Evolutionary conservation across 2,797 vertebrate species (phyloP).

Genomic region (Adelosebastes latens): DNA sequence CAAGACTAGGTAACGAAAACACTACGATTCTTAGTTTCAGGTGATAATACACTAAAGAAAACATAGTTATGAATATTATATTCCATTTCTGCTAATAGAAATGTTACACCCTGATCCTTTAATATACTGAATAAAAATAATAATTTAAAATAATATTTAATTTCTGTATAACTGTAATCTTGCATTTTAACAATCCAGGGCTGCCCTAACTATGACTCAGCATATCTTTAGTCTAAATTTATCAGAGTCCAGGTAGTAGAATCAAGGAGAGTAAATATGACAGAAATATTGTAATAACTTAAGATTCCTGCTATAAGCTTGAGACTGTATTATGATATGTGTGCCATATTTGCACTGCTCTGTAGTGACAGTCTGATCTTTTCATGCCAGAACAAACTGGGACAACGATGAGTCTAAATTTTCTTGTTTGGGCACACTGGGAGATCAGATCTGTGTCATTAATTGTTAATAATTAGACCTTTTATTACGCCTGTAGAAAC

Average conservation of each 20-base stretch:
- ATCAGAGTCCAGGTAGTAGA: background rate
- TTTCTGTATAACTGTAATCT: background rate
- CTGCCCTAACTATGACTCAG: background rate
- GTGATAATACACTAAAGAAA: too few relatives aligned
- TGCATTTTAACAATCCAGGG: background rate
- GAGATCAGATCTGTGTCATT: conserved; percentile 60
- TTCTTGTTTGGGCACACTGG: conserved; percentile 20
- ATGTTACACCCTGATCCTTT: too few relatives aligned
- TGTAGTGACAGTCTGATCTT: background rate
- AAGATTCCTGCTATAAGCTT: background rate
- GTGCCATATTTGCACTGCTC: background rate
- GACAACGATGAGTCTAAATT: background rate
- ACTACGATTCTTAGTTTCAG: too few relatives aligned
- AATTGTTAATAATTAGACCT: conserved; percentile 66
- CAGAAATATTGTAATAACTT: conserved; percentile 10
- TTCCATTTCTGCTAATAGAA: too few relatives aligned
- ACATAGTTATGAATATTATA: too few relatives aligned
- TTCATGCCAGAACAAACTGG: conserved; percentile 18
- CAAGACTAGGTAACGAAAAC: too few relatives aligned
- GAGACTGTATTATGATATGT: background rate
- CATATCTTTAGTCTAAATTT: background rate
- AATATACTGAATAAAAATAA: too few relatives aligned
- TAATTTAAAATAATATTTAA: too few relatives aligned
- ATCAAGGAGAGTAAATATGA: background rate
- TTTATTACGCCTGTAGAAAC: conserved; percentile 58